phyloP scores from a whole-genome alignment of 2,113 vertebrate genomes.

The Pterocles burchelli region DNA sequence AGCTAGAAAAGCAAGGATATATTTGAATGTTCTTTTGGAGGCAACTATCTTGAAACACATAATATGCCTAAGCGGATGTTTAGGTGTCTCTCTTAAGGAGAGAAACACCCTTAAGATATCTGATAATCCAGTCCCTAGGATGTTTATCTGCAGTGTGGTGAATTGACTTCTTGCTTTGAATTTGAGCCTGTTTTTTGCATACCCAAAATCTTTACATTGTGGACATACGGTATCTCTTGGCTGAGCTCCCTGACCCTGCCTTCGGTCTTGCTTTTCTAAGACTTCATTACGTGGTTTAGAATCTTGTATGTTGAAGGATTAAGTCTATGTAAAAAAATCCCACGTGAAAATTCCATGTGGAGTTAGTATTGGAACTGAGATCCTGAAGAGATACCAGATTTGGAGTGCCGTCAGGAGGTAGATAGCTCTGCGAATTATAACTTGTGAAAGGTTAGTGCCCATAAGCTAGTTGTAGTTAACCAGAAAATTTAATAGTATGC shows the following conservation, averaged over 20 bases:
- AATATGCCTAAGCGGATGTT: background rate
- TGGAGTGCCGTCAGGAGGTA: background rate
- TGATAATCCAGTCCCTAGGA: background rate
- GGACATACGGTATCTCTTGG: background rate
- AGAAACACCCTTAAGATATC: background rate
- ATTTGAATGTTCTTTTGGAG: background rate
- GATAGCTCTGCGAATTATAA: background rate
- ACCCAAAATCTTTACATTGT: background rate
- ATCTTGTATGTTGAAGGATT: background rate
- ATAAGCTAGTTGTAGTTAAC: background rate
- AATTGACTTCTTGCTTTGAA: background rate
- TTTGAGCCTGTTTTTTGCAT: background rate
- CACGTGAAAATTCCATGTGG: background rate
- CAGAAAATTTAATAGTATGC: background rate
- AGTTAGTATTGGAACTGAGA: background rate
- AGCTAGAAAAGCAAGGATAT: background rate
- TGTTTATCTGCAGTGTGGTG: background rate
- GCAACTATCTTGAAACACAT: background rate
- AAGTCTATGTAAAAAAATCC: background rate
- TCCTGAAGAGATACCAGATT: background rate
- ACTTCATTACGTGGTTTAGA: background rate
- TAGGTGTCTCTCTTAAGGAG: background rate
- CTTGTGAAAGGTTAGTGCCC: background rate
- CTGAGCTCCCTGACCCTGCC: background rate
- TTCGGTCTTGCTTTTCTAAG: background rate